A percentile compares a stretch with the other conserved stretches of the same genome.
These are phyloP conservation scores for Trachemys scripta DNA, from an alignment of 2,113 vertebrate genomes.

Conservation along the genomic window DNA sequence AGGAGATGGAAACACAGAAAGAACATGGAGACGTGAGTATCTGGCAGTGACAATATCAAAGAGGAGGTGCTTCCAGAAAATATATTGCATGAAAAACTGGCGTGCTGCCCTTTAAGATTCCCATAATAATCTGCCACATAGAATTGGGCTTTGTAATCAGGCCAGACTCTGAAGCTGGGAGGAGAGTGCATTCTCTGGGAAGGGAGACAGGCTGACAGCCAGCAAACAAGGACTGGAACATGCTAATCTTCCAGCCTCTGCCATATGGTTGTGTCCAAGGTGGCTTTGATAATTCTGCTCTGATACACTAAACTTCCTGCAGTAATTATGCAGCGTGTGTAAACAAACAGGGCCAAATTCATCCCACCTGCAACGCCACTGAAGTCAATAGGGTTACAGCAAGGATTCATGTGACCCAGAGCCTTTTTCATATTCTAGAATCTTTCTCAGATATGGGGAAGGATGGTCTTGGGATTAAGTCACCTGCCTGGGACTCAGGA, in stretches of 20 bases:
- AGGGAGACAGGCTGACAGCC: neutral
- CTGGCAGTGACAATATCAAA: neutral
- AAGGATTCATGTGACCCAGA: neutral
- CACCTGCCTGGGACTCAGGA: neutral
- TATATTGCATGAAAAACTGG: neutral
- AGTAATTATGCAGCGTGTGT: neutral
- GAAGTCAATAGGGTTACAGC: neutral
- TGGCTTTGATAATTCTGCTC: neutral
- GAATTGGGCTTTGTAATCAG: neutral
- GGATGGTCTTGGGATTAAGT: neutral
- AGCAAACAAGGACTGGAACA: neutral
- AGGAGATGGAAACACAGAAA: neutral
- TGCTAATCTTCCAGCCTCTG: neutral
- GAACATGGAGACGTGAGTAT: neutral
- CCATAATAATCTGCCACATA: neutral
- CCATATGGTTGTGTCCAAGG: neutral
- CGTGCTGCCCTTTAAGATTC: neutral
- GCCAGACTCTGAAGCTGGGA: neutral
- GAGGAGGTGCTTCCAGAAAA: neutral
- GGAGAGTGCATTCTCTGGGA: neutral
- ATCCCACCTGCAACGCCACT: neutral
- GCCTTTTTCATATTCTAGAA: neutral
- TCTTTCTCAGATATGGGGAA: neutral
- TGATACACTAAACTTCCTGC: neutral
- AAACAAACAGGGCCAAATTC: neutral